Evolutionary conservation across 92 coral and sea anemone species (phyloP), one percentile per base, ranked within the genome.

Genomic region (Montipora capitata): DNA sequence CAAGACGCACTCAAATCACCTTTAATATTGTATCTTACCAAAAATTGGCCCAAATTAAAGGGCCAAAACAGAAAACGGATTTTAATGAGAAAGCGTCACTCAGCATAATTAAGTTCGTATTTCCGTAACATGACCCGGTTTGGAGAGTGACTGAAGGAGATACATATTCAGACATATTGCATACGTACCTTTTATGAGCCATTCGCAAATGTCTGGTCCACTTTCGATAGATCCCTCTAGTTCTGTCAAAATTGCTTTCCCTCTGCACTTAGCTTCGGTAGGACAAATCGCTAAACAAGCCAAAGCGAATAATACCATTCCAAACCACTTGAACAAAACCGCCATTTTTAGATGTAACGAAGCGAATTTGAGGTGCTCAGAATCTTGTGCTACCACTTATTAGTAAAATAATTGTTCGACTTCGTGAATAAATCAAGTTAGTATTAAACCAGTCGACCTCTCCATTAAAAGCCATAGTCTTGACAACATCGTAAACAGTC

Each of bases 151-250:
- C 10, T 48, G 52, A 5, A 0, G 35, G 35, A 27, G 35, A 27
- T 27, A 27, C 35, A 48, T 48, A 48, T 5, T 48, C 10, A 5
- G 6, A 48, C 6, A 5, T 48, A 48, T 9, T 48, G 52, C 0
- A 48, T 13, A 57, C 82, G 8, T 70, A 94, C 96, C 96, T 84
- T 82, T 86, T 20, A 95, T 95, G 13, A 95, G 88, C 98, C 98
- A 95, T 77, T 95, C 96, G 27, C 96, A 95, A 2, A 69, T 48
- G 38, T 45, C 76, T 3, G 88, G 84, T 11, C 94, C 96, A 74
- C 87, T 89, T 9, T 80, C 15, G 42, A 95, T 83, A 3, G 87
- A 85, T 67, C 98, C 98, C 57, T 88, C 84, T 74, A 91, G 90
- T 40, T 66, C 90, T 38, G 82, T 84, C 68, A 93, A 76, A 52